These are phyloP conservation scores for Potamarius usumacintae DNA, from an alignment of 2,113 vertebrate species.

Conservation along the genomic window DNA sequence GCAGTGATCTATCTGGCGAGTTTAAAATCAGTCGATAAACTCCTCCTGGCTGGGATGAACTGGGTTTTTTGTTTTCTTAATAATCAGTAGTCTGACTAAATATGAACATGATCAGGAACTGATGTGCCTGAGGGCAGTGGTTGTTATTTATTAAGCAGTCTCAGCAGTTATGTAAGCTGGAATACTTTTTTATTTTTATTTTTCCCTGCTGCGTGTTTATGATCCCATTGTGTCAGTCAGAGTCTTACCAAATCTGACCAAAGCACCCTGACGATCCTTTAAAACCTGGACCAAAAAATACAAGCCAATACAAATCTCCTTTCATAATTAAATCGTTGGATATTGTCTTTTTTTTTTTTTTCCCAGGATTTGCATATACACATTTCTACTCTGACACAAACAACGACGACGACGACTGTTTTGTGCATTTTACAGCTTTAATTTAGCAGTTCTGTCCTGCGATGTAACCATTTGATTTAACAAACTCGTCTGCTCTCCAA, in stretches of 20 bases:
- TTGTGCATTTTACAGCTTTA: neutral
- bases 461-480: neutral
- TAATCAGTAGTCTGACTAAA: neutral
- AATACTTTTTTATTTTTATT: too few relatives aligned
- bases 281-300: neutral
- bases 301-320: neutral
- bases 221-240: neutral
- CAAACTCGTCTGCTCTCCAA: neutral
- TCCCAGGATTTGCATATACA: neutral
- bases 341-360: neutral
- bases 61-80: neutral
- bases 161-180: neutral
- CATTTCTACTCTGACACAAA: neutral
- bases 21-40: neutral
- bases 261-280: neutral
- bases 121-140: neutral
- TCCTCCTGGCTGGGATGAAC: neutral
- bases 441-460: neutral
- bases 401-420: neutral
- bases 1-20: constrained; percentile 95
- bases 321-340: neutral
- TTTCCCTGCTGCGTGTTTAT: neutral
- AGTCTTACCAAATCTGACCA: neutral
- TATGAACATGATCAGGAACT: neutral
- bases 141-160: neutral